phyloP scores from a whole-genome alignment of 2,888 invertebrate species.

The Corbicula japonica region DNA sequence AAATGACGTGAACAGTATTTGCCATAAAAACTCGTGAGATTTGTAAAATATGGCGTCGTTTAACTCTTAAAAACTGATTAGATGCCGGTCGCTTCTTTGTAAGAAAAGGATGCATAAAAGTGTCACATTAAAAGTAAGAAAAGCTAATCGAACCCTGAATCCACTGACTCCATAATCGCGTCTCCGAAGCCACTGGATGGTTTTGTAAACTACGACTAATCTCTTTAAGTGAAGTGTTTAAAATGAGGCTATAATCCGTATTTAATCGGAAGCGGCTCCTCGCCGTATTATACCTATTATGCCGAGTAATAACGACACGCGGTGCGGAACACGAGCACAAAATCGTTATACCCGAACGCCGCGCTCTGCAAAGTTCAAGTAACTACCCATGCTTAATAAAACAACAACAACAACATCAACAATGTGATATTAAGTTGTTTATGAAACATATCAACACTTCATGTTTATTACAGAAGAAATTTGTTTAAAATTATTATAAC shows the following conservation, averaged over 20 bases:
- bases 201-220: slow-evolving; percentile 25
- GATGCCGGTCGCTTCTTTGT: no score
- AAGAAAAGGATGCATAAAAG: slow-evolving; percentile 22
- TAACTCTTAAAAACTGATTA: no score
- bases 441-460: no score
- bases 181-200: slow-evolving; percentile 39
- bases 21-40: background rate
- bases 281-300: slow-evolving; percentile 30
- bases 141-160: slow-evolving; percentile 19
- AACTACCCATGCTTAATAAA: background rate
- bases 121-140: slow-evolving; percentile 13
- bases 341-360: slow-evolving; percentile 23
- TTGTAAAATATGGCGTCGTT: slow-evolving; percentile 25
- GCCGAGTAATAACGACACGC: slow-evolving; percentile 10
- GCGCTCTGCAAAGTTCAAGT: slow-evolving; percentile 24
- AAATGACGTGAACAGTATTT: background rate
- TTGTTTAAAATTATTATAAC: background rate
- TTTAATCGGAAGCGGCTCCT: background rate
- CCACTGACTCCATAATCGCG: slow-evolving; percentile 13
- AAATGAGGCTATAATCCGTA: slow-evolving; percentile 15
- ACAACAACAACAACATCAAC: slow-evolving; percentile 9
- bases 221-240: slow-evolving; percentile 17
- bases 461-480: slow-evolving; percentile 30
- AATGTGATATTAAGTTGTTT: slow-evolving; percentile 14
- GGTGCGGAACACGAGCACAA: slow-evolving; percentile 41